Conservation (phyloP, 2,888 invertebrate genomes). For the Euplagia quadripunctaria region DNA sequence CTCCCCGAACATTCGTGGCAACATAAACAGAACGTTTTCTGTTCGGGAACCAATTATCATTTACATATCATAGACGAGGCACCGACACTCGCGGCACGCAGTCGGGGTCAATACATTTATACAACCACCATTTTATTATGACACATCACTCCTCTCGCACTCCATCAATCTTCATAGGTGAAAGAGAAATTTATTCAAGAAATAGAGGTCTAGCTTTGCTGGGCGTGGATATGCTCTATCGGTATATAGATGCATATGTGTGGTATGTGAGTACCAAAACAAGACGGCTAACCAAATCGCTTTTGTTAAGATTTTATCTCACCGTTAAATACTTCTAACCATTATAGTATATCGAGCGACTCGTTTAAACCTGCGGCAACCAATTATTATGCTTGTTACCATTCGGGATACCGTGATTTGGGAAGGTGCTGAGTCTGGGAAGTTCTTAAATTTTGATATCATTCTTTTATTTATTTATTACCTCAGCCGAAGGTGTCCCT, state of each 20-base stretch:
- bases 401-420: slow-evolving; percentile 71
- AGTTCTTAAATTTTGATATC: slow-evolving; percentile 43
- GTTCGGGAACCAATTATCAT: slow-evolving; percentile 86
- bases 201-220: slow-evolving; percentile 62
- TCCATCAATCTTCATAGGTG: slow-evolving; percentile 44
- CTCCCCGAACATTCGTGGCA: slow-evolving; percentile 73
- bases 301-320: slow-evolving; percentile 87
- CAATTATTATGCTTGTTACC: slow-evolving; percentile 77
- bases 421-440: slow-evolving; percentile 50
- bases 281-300: slow-evolving; percentile 86
- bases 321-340: slow-evolving; percentile 86
- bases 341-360: slow-evolving; percentile 82
- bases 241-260: slow-evolving; percentile 82
- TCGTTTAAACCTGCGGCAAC: slow-evolving; percentile 78
- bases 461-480: slow-evolving; percentile 27
- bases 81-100: slow-evolving; percentile 83
- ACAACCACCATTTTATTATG: slow-evolving; percentile 68
- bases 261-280: slow-evolving; percentile 83
- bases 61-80: slow-evolving; percentile 85
- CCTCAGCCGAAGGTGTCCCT: background rate
- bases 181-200: slow-evolving; percentile 52
- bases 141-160: slow-evolving; percentile 60
- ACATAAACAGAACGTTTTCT: slow-evolving; percentile 83
- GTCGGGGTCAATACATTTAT: slow-evolving; percentile 85
- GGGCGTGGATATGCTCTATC: slow-evolving; percentile 69